Conservation (phyloP, 2,797 vertebrate genomes). For the Labeo calbasu region DNA sequence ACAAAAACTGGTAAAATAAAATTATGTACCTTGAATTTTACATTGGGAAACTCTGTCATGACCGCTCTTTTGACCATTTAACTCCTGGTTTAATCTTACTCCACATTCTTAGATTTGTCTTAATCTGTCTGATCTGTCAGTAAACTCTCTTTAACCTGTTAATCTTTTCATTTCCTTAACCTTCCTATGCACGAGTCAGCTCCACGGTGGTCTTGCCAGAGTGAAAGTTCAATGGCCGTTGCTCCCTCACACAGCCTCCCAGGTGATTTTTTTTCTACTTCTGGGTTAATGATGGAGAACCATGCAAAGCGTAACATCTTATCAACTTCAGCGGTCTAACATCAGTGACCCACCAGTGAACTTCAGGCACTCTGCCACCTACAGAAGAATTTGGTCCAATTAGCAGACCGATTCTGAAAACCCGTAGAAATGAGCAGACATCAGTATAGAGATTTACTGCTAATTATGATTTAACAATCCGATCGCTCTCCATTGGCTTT, state of each 20-base stretch:
- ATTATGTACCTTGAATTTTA: neutral
- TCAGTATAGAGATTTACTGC: constrained; percentile 53
- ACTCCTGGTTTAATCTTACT: constrained; percentile 51
- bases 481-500: constrained; percentile 55
- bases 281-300: constrained; percentile 8
- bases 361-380: constrained; percentile 41
- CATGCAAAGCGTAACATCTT: constrained; percentile 20
- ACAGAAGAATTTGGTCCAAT: constrained; percentile 58
- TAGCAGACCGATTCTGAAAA: constrained; percentile 50
- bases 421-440: constrained; percentile 45
- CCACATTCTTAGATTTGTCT: constrained; percentile 55
- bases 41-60: constrained; percentile 19
- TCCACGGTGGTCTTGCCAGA: constrained; percentile 63
- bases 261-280: neutral
- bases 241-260: neutral
- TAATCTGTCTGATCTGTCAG: constrained; percentile 71
- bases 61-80: constrained; percentile 46
- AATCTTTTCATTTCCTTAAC: constrained; percentile 69
- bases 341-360: constrained; percentile 63
- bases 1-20: neutral
- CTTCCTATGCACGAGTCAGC: constrained; percentile 59
- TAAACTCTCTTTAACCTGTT: constrained; percentile 76
- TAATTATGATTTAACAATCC: constrained; percentile 60
- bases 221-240: constrained; percentile 18
- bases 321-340: constrained; percentile 45